phyloP scores from a whole-genome alignment of 2,888 invertebrate genomes.

The Acrobasis consociella region DNA sequence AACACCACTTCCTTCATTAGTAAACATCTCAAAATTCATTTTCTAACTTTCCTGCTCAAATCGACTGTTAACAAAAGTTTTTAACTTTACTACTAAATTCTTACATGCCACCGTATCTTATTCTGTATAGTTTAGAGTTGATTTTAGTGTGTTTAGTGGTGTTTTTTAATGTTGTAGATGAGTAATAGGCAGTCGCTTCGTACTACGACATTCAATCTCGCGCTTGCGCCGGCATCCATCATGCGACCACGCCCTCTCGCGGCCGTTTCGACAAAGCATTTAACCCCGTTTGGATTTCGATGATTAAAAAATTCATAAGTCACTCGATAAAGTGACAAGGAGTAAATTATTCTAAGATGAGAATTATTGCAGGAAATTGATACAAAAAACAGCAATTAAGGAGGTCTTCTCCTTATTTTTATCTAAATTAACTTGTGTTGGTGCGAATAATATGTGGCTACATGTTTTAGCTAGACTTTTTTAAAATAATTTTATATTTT shows the following conservation, averaged over 20 bases:
- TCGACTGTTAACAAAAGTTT: slow-evolving; percentile 28
- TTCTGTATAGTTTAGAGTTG: slow-evolving; percentile 2
- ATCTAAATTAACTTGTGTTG: not conserved
- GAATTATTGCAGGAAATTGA: not conserved
- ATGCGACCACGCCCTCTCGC: slow-evolving; percentile 64
- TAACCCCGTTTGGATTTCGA: slow-evolving; percentile 42
- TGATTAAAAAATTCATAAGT: slow-evolving; percentile 57
- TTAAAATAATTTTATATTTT: too few relatives aligned
- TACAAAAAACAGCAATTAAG: not conserved
- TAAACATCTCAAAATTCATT: slow-evolving; percentile 35
- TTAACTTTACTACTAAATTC: slow-evolving; percentile 23
- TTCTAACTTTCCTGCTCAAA: slow-evolving; percentile 34
- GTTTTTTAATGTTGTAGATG: slow-evolving; percentile 22
- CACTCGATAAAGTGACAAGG: slow-evolving; percentile 19
- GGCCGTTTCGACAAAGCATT: slow-evolving; percentile 49
- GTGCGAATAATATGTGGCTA: not conserved
- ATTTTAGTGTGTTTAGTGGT: slow-evolving; percentile 16
- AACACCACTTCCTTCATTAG: slow-evolving; percentile 36
- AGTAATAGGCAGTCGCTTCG: slow-evolving; percentile 30
- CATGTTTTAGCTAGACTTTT: too few relatives aligned
- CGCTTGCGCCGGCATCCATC: slow-evolving; percentile 67
- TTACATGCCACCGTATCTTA: not conserved
- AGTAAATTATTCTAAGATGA: slow-evolving; percentile 14
- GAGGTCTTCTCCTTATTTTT: not conserved
- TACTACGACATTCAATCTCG: slow-evolving; percentile 53